Evolutionary conservation across 2,888 invertebrate species (phyloP).

Genomic region (Diarsia rubi): DNA sequence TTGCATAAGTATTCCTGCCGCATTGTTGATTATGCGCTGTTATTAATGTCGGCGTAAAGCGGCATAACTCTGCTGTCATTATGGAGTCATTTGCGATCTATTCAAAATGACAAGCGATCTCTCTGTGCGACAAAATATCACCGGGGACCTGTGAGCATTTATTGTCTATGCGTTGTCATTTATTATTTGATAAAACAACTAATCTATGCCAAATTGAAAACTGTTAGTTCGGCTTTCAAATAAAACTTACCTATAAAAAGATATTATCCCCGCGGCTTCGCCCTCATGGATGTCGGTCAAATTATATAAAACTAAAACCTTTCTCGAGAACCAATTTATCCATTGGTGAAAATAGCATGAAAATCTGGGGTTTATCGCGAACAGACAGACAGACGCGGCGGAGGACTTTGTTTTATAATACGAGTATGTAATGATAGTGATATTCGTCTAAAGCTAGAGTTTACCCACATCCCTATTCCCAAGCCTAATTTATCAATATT

Average conservation of each 20-base stretch:
- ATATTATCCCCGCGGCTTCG: too few species aligned
- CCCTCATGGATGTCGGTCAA: too few species aligned
- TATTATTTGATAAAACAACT: neutral
- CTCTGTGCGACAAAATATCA: neutral
- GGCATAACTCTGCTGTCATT: slow-evolving; percentile 15
- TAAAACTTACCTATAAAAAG: too few species aligned
- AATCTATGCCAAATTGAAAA: neutral
- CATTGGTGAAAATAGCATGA: too few species aligned
- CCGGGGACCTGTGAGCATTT: neutral
- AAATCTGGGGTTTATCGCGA: too few species aligned
- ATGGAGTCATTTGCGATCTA: slow-evolving; percentile 11
- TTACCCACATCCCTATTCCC: neutral
- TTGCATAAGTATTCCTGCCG: slow-evolving; percentile 49
- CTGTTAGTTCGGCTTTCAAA: neutral
- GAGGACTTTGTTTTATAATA: too few species aligned
- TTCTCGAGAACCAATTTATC: too few species aligned
- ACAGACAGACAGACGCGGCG: too few species aligned
- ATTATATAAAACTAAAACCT: too few species aligned
- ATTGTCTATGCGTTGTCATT: neutral
- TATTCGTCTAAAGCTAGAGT: neutral
- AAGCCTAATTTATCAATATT: slow-evolving; percentile 40
- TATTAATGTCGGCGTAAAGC: slow-evolving; percentile 15
- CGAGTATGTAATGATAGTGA: too few species aligned
- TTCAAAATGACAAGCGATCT: neutral
- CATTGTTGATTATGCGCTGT: slow-evolving; percentile 37